These are phyloP conservation scores for Gopherus flavomarginatus DNA, from an alignment of 2,113 vertebrate species.

Conservation along the genomic window DNA sequence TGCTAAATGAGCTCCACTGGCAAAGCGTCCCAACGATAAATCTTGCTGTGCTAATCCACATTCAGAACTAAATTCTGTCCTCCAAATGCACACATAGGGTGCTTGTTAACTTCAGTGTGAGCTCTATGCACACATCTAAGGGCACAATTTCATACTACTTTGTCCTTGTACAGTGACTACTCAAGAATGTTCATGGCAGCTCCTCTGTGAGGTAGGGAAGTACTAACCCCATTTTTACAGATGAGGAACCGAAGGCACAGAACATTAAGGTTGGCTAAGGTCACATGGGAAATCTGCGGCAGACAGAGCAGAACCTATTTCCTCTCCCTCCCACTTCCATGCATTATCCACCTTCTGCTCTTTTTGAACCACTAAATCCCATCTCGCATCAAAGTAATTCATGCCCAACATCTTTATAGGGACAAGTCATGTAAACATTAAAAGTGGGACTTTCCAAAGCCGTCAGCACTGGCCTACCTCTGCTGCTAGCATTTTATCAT, in stretches of 20 bases:
- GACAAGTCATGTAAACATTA: too few species aligned
- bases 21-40: not conserved
- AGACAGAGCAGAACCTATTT: not conserved
- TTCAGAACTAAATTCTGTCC: accelerated
- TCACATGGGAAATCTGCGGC: not conserved
- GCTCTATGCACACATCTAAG: not conserved
- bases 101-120: not conserved
- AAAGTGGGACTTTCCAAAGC: not conserved
- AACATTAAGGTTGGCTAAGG: not conserved
- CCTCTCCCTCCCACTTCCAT: not conserved
- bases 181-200: not conserved
- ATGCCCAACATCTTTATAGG: not conserved
- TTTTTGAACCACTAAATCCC: not conserved
- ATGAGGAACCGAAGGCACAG: not conserved
- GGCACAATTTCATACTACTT: not conserved
- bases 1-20: not conserved
- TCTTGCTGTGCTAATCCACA: not conserved
- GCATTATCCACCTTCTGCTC: not conserved
- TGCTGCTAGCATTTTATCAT: not conserved
- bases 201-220: not conserved
- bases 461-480: not conserved
- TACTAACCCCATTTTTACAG: not conserved
- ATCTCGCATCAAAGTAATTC: not conserved
- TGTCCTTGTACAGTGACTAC: not conserved
- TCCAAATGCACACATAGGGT: not conserved